Conservation (phyloP, 2,888 invertebrate genomes). For the Eupsilia transversa region DNA sequence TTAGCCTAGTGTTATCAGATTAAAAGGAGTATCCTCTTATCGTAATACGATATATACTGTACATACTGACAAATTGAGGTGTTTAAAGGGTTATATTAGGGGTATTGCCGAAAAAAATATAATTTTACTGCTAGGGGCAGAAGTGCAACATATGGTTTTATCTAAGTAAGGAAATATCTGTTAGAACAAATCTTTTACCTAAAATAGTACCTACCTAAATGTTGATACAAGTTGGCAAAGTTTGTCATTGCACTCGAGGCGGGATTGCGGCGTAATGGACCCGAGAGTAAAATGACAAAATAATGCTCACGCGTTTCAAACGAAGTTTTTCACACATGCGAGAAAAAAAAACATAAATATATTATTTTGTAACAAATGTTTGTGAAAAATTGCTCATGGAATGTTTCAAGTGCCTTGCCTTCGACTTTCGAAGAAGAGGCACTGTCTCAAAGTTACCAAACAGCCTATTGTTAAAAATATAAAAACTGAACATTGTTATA, state of each 20-base stretch:
- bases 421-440: not conserved
- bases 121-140: not conserved
- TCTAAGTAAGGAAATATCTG: not conserved
- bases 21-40: not conserved
- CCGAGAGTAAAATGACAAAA: not conserved
- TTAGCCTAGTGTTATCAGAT: conserved; percentile 10
- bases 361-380: not conserved
- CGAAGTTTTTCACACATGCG: not conserved
- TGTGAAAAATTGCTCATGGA: not conserved
- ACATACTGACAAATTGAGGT: conserved; percentile 6
- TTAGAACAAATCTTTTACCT: not conserved
- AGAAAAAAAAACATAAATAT: not conserved
- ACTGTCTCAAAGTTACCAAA: not conserved
- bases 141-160: not conserved
- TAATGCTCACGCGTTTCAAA: not conserved
- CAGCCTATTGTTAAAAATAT: not conserved
- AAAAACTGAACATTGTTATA: not conserved
- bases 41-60: conserved; percentile 18
- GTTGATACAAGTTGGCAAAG: no score
- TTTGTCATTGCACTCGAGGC: not conserved
- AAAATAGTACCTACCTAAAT: not conserved
- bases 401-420: no score
- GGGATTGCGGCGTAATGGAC: not conserved
- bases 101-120: not conserved
- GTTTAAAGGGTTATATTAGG: not conserved